Evolutionary conservation across 2,888 invertebrate genomes (phyloP).

Genomic region (Eupithecia dodoneata): DNA sequence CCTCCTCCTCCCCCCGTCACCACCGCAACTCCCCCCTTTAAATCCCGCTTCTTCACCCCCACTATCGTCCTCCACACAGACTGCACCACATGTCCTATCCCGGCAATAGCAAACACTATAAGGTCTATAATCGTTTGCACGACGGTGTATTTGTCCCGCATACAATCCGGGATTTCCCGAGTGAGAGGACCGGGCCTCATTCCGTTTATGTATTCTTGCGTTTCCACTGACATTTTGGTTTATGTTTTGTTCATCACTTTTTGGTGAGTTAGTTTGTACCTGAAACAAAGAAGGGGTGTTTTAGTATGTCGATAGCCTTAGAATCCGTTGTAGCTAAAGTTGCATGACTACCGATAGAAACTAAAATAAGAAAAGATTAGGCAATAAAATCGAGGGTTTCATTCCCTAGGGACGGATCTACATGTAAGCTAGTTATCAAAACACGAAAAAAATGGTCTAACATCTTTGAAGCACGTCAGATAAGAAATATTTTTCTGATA

Average conservation of each 20-base stretch:
- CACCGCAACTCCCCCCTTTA: slow-evolving; percentile 90
- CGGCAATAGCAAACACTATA: slow-evolving; percentile 80
- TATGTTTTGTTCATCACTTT: slow-evolving; percentile 60
- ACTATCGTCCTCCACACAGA: slow-evolving; percentile 85
- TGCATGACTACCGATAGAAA: not conserved
- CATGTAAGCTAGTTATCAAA: not conserved
- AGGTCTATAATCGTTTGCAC: slow-evolving; percentile 84
- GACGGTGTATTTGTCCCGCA: slow-evolving; percentile 78
- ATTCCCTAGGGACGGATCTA: not conserved
- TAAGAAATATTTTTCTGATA: not conserved
- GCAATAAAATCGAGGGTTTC: not conserved
- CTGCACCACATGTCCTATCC: slow-evolving; percentile 79
- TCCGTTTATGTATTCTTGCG: slow-evolving; percentile 75
- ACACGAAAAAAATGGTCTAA: not conserved
- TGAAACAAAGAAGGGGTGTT: slow-evolving; percentile 48
- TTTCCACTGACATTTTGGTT: slow-evolving; percentile 66
- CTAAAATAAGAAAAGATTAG: not conserved
- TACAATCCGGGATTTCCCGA: slow-evolving; percentile 78
- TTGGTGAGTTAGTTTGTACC: slow-evolving; percentile 47
- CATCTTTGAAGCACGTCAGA: not conserved
- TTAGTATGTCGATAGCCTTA: not conserved
- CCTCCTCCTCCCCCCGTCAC: slow-evolving; percentile 96
- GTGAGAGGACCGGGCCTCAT: slow-evolving; percentile 75
- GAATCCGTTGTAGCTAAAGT: not conserved
- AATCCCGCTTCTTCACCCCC: slow-evolving; percentile 87